Percentiles rank a stretch among this genome's conserved stretches.
These are phyloP conservation scores for Sitobion miscanthi DNA, from an alignment of 1,140 invertebrate species.

Conservation along the genomic window DNA sequence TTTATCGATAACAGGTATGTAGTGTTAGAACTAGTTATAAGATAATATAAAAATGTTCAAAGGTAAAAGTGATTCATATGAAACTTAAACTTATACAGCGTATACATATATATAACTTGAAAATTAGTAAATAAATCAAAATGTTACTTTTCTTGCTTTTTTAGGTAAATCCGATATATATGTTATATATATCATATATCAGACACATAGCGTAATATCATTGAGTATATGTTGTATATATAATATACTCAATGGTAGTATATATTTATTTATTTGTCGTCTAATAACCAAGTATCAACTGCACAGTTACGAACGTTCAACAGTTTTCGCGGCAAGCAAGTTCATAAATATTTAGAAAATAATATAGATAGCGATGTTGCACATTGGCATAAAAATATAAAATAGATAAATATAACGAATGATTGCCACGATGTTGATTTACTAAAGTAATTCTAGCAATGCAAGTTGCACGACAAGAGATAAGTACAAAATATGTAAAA, in stretches of 20 bases:
- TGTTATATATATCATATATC: neutral
- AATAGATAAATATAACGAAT: constrained; percentile 1
- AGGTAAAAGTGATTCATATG: too few relatives aligned
- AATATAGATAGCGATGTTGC: too few relatives aligned
- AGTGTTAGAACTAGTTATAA: too few relatives aligned
- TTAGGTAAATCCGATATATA: too few relatives aligned
- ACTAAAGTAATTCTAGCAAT: neutral
- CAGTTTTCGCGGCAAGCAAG: neutral
- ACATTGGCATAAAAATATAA: neutral
- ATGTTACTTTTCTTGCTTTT: too few relatives aligned
- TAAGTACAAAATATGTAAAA: constrained; percentile 6
- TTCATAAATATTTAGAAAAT: neutral
- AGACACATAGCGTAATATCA: neutral
- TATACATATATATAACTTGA: too few relatives aligned
- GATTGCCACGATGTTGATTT: neutral
- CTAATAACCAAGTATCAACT: neutral
- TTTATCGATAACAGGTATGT: too few relatives aligned
- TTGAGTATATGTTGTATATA: too few relatives aligned
- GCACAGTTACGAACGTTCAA: neutral
- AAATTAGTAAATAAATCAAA: too few relatives aligned
- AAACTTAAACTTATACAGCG: too few relatives aligned
- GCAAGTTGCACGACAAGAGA: neutral
- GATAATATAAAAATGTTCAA: too few relatives aligned
- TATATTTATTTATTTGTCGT: neutral
- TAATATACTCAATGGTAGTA: too few relatives aligned